Evolutionary conservation across 2,888 invertebrate genomes (phyloP).

Genomic region (Cheiracanthium punctorium): DNA sequence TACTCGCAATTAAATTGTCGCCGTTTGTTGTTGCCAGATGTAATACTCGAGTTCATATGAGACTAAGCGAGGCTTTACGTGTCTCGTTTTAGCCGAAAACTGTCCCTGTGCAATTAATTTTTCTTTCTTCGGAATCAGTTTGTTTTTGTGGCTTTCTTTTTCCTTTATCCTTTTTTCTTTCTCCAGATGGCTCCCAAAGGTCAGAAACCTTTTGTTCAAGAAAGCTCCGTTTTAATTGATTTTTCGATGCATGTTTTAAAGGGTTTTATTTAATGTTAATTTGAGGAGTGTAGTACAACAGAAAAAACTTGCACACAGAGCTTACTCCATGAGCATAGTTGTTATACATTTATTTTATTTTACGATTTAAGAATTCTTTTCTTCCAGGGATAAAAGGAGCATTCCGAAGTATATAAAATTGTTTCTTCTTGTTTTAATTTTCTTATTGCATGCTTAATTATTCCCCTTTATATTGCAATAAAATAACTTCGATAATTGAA

Average conservation of each 20-base stretch:
- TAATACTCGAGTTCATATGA: constrained; percentile 9
- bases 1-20: constrained; percentile 26
- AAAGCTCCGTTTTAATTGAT: background rate
- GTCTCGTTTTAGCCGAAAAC: constrained; percentile 5
- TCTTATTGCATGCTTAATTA: too few species aligned
- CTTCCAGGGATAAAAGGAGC: too few species aligned
- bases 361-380: too few species aligned
- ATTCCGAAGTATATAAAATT: too few species aligned
- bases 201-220: background rate
- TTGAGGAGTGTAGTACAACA: too few species aligned
- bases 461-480: too few species aligned
- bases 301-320: too few species aligned
- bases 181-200: background rate
- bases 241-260: background rate
- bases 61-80: background rate
- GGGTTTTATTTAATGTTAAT: background rate
- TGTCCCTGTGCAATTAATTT: constrained; percentile 2
- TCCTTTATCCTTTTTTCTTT: too few species aligned
- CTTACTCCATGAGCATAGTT: too few species aligned
- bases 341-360: too few species aligned
- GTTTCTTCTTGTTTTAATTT: too few species aligned
- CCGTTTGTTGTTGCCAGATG: constrained; percentile 19
- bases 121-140: background rate
- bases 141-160: background rate
- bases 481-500: too few species aligned